Evolutionary conservation across 1,140 invertebrate genomes (phyloP).

Genomic region (Drosophila micromelanica): DNA sequence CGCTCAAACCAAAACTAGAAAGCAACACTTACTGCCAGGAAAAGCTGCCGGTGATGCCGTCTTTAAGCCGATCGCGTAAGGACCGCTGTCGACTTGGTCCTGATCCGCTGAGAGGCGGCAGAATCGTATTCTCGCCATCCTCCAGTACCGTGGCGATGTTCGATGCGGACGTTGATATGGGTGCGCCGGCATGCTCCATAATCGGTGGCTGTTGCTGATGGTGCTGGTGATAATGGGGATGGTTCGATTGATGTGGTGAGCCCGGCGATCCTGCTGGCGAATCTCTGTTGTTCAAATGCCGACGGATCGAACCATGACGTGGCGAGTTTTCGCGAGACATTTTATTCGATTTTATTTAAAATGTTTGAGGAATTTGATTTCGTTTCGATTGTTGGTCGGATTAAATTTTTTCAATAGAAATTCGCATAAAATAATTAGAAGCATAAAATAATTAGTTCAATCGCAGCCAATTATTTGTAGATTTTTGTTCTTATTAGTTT

Average conservation of each 20-base stretch:
- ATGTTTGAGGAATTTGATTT: constrained; percentile 37
- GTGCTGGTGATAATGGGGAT: constrained; percentile 57
- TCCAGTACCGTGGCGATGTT: constrained; percentile 77
- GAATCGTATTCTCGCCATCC: constrained; percentile 71
- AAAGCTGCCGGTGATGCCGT: constrained; percentile 90
- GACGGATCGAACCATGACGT: constrained; percentile 76
- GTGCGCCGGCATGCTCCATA: constrained; percentile 77
- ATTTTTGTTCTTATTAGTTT: constrained; percentile 43
- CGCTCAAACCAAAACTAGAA: constrained; percentile 29
- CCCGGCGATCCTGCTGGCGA: constrained; percentile 53
- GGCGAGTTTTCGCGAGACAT: constrained; percentile 84
- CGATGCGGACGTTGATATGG: constrained; percentile 76
- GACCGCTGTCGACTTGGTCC: constrained; percentile 87
- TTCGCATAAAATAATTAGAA: constrained; percentile 80
- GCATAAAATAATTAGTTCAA: constrained; percentile 80
- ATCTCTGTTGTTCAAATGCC: constrained; percentile 74
- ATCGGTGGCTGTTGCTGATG: constrained; percentile 69
- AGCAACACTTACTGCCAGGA: constrained; percentile 90
- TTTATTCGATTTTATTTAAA: constrained; percentile 47
- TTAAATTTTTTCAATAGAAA: constrained; percentile 61
- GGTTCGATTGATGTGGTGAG: constrained; percentile 67
- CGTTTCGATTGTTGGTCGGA: constrained; percentile 19
- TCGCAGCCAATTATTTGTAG: constrained; percentile 60
- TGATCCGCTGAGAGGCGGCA: constrained; percentile 85
- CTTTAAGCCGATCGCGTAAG: constrained; percentile 89